These are phyloP conservation scores for Solenopsis invicta DNA, from an alignment of 1,140 invertebrate genomes.

Conservation along the genomic window DNA sequence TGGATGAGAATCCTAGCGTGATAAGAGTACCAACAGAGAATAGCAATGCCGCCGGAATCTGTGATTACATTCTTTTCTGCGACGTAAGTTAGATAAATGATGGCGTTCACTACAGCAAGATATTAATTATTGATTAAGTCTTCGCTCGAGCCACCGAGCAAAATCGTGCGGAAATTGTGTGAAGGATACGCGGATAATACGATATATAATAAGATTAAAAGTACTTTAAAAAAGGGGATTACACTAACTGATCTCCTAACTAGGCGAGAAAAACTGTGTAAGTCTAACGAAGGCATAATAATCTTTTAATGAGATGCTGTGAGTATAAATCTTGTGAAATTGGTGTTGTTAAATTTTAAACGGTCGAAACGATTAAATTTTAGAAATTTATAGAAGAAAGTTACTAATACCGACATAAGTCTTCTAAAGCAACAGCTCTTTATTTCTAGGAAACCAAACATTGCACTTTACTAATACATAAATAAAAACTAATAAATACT, in stretches of 20 bases:
- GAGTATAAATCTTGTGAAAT: neutral
- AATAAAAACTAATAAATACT: too few relatives aligned
- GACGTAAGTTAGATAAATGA: conserved; percentile 79
- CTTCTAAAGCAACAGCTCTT: too few relatives aligned
- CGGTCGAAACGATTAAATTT: neutral
- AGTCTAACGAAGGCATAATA: neutral
- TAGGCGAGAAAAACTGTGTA: neutral
- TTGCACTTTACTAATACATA: too few relatives aligned
- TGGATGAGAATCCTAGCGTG: conserved; percentile 77
- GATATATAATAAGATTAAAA: neutral
- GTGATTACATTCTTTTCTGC: conserved; percentile 82
- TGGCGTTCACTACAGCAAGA: neutral
- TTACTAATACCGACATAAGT: too few relatives aligned
- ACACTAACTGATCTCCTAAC: neutral
- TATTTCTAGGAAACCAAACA: too few relatives aligned
- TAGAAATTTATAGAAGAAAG: neutral
- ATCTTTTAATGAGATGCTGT: conserved; percentile 10
- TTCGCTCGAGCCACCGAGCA: neutral
- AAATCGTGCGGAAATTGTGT: too few relatives aligned
- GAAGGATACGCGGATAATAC: neutral
- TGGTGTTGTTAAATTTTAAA: neutral
- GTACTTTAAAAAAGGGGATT: neutral
- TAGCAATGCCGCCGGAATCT: conserved; percentile 67
- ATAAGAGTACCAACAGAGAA: conserved; percentile 74
- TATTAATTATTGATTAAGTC: neutral